Base-by-base conservation (phyloP, 1,140 invertebrate species). In the Gryllus bimaculatus region DNA sequence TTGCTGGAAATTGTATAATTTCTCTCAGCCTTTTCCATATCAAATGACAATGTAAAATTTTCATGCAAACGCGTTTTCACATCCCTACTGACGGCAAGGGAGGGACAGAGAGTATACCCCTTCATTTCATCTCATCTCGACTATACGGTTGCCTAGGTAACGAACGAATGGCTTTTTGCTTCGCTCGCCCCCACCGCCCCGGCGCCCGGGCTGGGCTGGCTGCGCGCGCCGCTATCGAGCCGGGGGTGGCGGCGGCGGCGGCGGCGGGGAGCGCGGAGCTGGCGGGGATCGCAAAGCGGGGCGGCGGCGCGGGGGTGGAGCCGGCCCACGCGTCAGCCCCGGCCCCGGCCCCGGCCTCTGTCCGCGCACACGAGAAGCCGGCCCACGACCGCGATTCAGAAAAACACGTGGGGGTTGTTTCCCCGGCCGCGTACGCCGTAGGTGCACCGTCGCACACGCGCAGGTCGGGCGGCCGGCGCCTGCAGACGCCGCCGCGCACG, bases 161-260 rank as follows among this genome's bases (percentile, higher is more conserved):
- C 76, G 76, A 20, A 20, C 76, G 76, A 20, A n/a, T 54, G 20
- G 76, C 76, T 77, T 77, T 77, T 77, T 77, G 76, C 48, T 20
- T 77, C 48, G 48, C 48, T 47, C 48, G 47, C 47, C 76, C 48
- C 76, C 76, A 13, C 54, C 76, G 48, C 75, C 26, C 75, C 13
- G 12, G 13, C 47, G 10, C 48, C 48, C 47, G 8, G 12, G 48
- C 21, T n/a, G n/a, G n/a, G 49, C 10, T 10, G 54, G 54, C 54
- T 66, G 54, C 54, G 54, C 54, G 54, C 54, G 54, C 54, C 18
- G 54, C 54, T 10, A 66, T 66, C 54, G 54, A 66, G 18, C 54
- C 54, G 54, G n/a, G 10, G 75, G n/a, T 75, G 74, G 74, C 8
- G 74, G 74, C 8, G 74, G 74, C 10, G 75, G 75, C 10, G 1